Percentiles rank a stretch among this genome's conserved stretches.
Conservation (phyloP, 2,797 vertebrate genomes). For the Tragelaphus oryx region DNA sequence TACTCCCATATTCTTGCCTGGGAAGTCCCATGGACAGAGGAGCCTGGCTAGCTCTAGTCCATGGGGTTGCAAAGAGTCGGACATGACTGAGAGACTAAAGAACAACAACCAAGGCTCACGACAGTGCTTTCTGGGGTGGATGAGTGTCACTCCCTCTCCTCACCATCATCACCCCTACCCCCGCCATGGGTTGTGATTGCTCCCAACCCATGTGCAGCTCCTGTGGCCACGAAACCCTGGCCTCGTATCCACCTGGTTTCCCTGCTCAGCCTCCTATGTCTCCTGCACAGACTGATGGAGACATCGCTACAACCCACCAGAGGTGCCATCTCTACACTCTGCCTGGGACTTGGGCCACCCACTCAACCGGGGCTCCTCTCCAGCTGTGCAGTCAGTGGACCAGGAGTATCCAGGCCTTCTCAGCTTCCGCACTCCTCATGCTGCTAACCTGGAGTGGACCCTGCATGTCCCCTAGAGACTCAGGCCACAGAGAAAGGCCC, state of each 20-base stretch:
- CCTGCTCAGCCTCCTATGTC: background rate
- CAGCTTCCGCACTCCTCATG: background rate
- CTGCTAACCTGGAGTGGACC: background rate
- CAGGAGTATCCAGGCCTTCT: background rate
- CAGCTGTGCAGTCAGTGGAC: background rate
- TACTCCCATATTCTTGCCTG: background rate
- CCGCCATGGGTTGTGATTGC: background rate
- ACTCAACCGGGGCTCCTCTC: background rate
- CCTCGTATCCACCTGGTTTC: accelerated
- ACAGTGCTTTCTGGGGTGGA: accelerated
- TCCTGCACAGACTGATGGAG: background rate
- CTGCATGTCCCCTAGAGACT: background rate
- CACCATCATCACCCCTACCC: background rate
- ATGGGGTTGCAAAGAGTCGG: background rate
- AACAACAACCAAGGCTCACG: background rate
- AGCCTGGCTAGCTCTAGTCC: background rate
- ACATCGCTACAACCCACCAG: too few species aligned
- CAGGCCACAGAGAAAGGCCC: background rate
- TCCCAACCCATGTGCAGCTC: background rate
- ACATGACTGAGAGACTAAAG: background rate
- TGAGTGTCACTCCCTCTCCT: background rate
- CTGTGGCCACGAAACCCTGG: background rate
- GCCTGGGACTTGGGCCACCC: background rate
- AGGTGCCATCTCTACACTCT: background rate
- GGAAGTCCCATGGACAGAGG: background rate